A percentile compares a stretch with the other conserved stretches of the same genome.
These are phyloP conservation scores for Brevipalpus yothersi DNA, from an alignment of 1,140 invertebrate species.

Conservation along the genomic window DNA sequence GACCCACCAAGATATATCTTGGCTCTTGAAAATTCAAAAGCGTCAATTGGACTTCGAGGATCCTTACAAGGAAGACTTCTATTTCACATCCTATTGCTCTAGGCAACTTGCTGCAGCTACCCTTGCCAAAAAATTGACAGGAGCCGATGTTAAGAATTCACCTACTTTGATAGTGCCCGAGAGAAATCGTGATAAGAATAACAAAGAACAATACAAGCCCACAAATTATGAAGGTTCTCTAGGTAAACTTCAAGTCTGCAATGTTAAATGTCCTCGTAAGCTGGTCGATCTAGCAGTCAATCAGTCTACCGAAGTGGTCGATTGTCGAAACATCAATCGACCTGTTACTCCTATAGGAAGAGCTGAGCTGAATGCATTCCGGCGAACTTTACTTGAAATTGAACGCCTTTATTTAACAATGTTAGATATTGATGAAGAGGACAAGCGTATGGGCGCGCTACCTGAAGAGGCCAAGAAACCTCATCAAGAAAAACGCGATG, in stretches of 20 bases:
- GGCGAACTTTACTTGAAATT: conserved; percentile 11
- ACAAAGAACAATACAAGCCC: conserved; percentile 4
- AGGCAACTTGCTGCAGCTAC: neutral
- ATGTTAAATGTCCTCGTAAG: conserved; percentile 59
- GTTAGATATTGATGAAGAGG: conserved; percentile 17
- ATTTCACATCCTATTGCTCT: conserved; percentile 15
- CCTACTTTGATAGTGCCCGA: conserved; percentile 18
- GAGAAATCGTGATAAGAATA: conserved; percentile 5
- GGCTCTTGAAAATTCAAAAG: conserved; percentile 74
- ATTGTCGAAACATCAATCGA: neutral
- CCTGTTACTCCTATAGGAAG: conserved; percentile 9
- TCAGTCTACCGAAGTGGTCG: conserved; percentile 16
- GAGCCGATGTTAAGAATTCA: neutral
- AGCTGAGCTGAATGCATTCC: conserved; percentile 17
- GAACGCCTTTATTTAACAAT: conserved; percentile 11
- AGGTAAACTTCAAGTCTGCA: conserved; percentile 42
- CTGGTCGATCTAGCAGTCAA: conserved; percentile 43
- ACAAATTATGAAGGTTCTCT: conserved; percentile 74
- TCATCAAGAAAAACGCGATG: conserved; percentile 6
- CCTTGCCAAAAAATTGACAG: neutral
- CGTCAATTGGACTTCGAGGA: conserved; percentile 38
- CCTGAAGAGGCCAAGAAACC: conserved; percentile 7
- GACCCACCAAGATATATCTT: conserved; percentile 69
- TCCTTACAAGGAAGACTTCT: conserved; percentile 26
- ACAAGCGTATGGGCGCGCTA: conserved; percentile 23